Conservation (phyloP, 2,113 vertebrate species). For the Archocentrus centrarchus region DNA sequence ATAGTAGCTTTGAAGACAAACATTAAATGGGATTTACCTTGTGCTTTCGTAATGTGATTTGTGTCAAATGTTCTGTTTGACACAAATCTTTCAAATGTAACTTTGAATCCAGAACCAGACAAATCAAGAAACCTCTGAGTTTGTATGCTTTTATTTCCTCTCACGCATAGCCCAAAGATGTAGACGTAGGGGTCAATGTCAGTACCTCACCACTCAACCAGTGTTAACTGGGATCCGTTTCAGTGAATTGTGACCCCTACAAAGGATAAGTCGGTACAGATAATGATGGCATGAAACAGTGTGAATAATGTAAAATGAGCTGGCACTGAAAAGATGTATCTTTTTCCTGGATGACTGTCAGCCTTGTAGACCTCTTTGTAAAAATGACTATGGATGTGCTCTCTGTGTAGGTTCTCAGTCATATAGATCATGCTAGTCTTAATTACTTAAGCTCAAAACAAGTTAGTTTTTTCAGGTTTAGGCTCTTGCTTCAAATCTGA, state of each 20-base stretch:
- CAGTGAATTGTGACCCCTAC: neutral
- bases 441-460: neutral
- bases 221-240: neutral
- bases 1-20: constrained; percentile 20
- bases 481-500: neutral
- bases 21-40: neutral
- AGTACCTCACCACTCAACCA: neutral
- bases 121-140: too few species aligned
- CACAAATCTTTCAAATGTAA: too few species aligned
- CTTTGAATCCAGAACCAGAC: too few species aligned
- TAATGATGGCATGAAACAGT: neutral
- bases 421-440: neutral
- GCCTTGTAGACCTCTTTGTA: neutral
- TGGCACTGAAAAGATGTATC: neutral
- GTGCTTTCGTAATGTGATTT: neutral
- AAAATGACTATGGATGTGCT: neutral
- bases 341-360: neutral
- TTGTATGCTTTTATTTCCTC: neutral
- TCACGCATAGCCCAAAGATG: neutral
- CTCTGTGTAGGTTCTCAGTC: neutral
- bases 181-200: neutral
- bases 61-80: too few species aligned
- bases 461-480: neutral
- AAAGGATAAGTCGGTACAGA: neutral
- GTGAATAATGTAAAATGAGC: neutral